Base-by-base conservation (phyloP, 2,888 invertebrate species). In the Idaea aversata region DNA sequence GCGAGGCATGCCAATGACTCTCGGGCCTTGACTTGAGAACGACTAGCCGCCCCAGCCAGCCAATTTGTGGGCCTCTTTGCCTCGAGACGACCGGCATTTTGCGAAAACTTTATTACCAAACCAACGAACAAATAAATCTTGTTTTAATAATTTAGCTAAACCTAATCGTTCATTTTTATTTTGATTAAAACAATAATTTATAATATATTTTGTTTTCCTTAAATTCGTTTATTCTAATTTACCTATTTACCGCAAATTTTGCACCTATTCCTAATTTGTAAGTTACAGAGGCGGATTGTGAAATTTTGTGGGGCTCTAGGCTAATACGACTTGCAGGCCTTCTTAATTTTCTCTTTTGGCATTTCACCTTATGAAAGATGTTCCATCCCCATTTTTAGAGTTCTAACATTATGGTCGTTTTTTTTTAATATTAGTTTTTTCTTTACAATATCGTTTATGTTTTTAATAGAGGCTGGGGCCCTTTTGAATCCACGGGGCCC, bases 11-110 rank as follows among this genome's bases (percentile, higher is more conserved):
- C 81, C 90, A 88, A 84, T 89, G 90, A 89, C 90, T 88, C 81
- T 83, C 76, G 79, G 85, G 85, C 89, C 89, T 90, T 88, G 89
- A 88, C 89, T 90, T 88, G 89, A 88, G 34, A 25, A 15, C 5
- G 77, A 75, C 74, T 70, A 77, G 82, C 78, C 82, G 47, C 47
- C 47, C 47, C 47, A 47, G 47, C 47, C 47, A 47, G 47, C 47
- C 47, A 47, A 47, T 47, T 47, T 47, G 59, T 34, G 59, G 59
- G 59, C 59, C 59, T 59, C 59, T 59, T 15, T 58, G 16, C 59
- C 13, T 47, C 47, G 47, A 47, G 47, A 47, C 47, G 47, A 47
- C 13, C 47, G 47, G 13, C 47, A 47, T 47, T 47, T 47, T 47
- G 47, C 47, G 47, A 47, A 47, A 47, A 13, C 6, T 47, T 10